Evolutionary conservation across 2,113 vertebrate genomes (phyloP).

Genomic region (Parus major): DNA sequence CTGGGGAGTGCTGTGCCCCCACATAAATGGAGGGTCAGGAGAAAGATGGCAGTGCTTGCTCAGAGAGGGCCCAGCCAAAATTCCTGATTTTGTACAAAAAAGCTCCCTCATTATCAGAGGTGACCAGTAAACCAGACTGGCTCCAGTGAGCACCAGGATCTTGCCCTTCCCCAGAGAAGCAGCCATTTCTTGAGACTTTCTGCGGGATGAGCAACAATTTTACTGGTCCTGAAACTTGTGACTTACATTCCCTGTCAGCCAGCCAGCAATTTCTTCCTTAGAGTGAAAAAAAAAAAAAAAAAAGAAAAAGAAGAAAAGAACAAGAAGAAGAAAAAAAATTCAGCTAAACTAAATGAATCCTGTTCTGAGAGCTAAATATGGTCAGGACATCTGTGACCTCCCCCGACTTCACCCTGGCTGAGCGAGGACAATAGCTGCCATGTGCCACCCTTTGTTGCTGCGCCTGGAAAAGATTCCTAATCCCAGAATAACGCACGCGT

Average conservation of each 20-base stretch:
- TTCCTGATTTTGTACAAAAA: background rate
- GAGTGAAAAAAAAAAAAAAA: background rate
- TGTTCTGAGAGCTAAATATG: conserved; percentile 58
- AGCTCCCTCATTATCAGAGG: background rate
- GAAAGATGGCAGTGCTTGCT: background rate
- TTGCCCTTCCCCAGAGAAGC: background rate
- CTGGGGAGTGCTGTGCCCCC: background rate
- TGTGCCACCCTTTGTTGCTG: conserved; percentile 46
- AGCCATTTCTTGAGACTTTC: background rate
- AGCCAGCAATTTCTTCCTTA: background rate
- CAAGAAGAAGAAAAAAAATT: background rate
- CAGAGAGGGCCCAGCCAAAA: background rate
- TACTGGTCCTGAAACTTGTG: background rate
- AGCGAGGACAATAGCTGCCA: conserved; percentile 52
- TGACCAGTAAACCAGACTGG: background rate
- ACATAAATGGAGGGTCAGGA: background rate
- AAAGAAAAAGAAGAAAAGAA: accelerated
- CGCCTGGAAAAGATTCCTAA: conserved; percentile 40
- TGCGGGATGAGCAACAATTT: background rate
- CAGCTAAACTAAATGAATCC: conserved; percentile 32
- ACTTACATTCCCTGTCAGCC: background rate
- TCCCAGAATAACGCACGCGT: background rate
- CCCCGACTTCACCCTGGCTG: conserved; percentile 36
- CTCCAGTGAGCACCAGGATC: background rate
- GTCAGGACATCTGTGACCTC: conserved; percentile 65